Evolutionary conservation across 2,113 vertebrate genomes (phyloP), one percentile per base, ranked within the genome.

Genomic region (Nettapus auritus): DNA sequence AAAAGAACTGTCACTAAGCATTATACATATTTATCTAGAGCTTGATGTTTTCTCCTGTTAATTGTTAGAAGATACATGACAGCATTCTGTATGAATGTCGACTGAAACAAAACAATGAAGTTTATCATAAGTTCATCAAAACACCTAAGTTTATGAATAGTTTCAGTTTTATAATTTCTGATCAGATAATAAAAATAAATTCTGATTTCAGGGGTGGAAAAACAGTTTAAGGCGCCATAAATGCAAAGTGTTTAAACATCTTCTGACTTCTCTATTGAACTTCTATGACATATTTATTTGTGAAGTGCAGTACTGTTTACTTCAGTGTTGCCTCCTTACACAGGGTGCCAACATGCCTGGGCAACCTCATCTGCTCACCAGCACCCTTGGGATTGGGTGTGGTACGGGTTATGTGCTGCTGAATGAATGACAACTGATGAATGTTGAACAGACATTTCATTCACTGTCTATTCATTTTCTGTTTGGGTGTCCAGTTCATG

Each of bases 281-380:
- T 89, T 88, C n/a, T 70, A 40, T 59, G 36, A 55, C 46, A 21
- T 75, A 34, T 31, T 82, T 89, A 28, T 76, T 90, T 90, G 67
- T 73, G 82, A 90, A 86, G 55, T 6, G 10, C 31, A 20, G 13
- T 59, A 36, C 44, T 81, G n/a, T 46, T 83, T 56, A 50, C 55
- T 94, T 83, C 25, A 59, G 53, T 53, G 66, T 44, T 82, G 34
- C 44, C 40, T 14, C n/a, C 90, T 83, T 55, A 59, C 26, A 67
- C 18, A 44, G 55, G 55, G 79, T 93, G 76, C 92, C 88, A 90
- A 59, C 59, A 53, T 69, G 79, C 79, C 80, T 69, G 76, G 50
- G 88, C 71, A 93, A 67, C 76, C 46, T 95, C 71, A 74, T 90
- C 71, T 83, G 52, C 68, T 92, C 88, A 73, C 82, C 82, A 81